Evolutionary conservation across 2,888 invertebrate genomes (phyloP).

Genomic region (Drosophila histrio): DNA sequence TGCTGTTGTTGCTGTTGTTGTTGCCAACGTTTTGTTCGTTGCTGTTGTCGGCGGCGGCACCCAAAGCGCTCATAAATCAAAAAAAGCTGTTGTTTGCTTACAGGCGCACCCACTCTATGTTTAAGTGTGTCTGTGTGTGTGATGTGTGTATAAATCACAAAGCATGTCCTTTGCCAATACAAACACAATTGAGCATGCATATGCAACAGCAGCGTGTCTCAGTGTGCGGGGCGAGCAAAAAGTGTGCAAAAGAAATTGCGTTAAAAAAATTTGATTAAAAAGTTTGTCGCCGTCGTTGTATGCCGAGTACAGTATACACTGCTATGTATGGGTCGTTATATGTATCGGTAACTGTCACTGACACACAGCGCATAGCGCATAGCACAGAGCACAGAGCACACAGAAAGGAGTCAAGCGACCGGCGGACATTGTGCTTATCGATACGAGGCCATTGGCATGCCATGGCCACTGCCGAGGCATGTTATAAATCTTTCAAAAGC

Average conservation of each 20-base stretch:
- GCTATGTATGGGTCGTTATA: slow-evolving; percentile 28
- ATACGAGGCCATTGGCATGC: slow-evolving; percentile 60
- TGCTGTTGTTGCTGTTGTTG: slow-evolving; percentile 26
- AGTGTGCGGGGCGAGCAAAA: slow-evolving; percentile 42
- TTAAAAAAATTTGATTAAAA: slow-evolving; percentile 78
- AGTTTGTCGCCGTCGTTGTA: slow-evolving; percentile 68
- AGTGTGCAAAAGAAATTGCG: slow-evolving; percentile 70
- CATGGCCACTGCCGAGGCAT: slow-evolving; percentile 19
- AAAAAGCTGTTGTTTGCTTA: slow-evolving; percentile 75
- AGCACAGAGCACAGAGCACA: slow-evolving; percentile 3
- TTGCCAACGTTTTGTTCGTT: slow-evolving; percentile 3
- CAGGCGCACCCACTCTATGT: slow-evolving; percentile 48
- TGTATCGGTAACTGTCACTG: slow-evolving; percentile 63
- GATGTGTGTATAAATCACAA: slow-evolving; percentile 78
- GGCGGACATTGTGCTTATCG: slow-evolving; percentile 73
- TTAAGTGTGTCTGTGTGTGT: slow-evolving; percentile 41
- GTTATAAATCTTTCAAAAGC: slow-evolving; percentile 74
- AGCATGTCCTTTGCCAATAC: slow-evolving; percentile 80
- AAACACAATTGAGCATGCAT: slow-evolving; percentile 73
- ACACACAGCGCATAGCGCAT: slow-evolving; percentile 45
- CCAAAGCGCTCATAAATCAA: slow-evolving; percentile 78
- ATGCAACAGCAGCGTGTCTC: slow-evolving; percentile 57
- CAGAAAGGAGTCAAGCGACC: neutral
- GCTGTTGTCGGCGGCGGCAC: slow-evolving; percentile 48
- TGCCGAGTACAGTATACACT: slow-evolving; percentile 3